Evolutionary conservation across 2,113 vertebrate species (phyloP).

Genomic region (Microtus pennsylvanicus): DNA sequence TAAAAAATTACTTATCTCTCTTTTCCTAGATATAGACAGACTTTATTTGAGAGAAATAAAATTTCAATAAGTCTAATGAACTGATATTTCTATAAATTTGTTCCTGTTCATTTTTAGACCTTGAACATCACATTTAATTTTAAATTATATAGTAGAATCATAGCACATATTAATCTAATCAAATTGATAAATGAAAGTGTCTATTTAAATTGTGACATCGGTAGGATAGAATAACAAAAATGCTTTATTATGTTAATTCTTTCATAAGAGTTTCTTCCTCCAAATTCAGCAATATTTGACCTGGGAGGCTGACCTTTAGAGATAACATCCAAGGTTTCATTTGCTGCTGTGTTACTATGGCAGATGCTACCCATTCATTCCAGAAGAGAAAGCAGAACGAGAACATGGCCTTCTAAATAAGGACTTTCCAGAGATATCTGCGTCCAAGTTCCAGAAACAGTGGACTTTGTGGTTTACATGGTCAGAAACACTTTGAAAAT

Average conservation of each 20-base stretch:
- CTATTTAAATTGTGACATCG: not conserved
- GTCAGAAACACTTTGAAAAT: not conserved
- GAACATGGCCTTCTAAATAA: not conserved
- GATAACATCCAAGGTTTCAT: not conserved
- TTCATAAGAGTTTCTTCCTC: not conserved
- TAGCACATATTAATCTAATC: not conserved
- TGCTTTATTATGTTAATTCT: not conserved
- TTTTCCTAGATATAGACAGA: conserved; percentile 19
- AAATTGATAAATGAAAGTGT: not conserved
- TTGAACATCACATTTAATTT: not conserved
- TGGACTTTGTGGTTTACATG: not conserved
- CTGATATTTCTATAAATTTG: not conserved
- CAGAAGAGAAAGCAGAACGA: not conserved
- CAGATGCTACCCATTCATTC: not conserved
- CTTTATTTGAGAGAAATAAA: conserved; percentile 43
- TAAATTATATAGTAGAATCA: not conserved
- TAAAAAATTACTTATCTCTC: not conserved
- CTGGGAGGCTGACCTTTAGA: not conserved
- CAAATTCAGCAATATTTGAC: not conserved
- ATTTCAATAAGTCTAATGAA: not conserved
- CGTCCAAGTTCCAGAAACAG: not conserved
- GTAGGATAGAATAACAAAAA: not conserved
- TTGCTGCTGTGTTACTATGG: not conserved
- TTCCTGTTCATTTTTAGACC: not conserved
- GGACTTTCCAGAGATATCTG: not conserved